Evolutionary conservation across 2,113 vertebrate species (phyloP).

Genomic region (Zapornia atra): DNA sequence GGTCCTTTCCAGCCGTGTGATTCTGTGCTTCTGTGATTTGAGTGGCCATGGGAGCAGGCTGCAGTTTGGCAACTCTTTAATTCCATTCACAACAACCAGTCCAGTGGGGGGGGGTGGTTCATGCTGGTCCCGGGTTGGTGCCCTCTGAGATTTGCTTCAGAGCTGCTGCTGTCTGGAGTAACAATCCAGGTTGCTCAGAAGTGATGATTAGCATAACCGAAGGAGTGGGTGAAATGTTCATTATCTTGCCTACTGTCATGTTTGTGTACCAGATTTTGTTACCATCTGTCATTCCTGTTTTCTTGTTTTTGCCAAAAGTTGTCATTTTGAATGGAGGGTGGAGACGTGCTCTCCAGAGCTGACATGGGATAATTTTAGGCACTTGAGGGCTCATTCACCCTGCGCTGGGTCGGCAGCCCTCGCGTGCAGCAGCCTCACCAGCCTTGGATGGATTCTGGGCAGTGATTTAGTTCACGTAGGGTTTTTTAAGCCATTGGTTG

Average conservation of each 20-base stretch:
- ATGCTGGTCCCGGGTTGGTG: background rate
- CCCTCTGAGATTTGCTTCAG: slow-evolving; percentile 14
- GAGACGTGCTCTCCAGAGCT: slow-evolving; percentile 29
- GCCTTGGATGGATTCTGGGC: background rate
- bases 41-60: background rate
- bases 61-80: background rate
- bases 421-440: background rate
- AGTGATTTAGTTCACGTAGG: background rate
- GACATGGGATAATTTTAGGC: slow-evolving; percentile 46
- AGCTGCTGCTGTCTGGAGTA: slow-evolving; percentile 16
- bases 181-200: slow-evolving; percentile 45
- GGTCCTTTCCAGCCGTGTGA: too few relatives aligned
- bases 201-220: slow-evolving; percentile 35
- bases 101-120: background rate
- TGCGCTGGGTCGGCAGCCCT: background rate
- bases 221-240: slow-evolving; percentile 52
- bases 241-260: slow-evolving; percentile 64
- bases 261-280: slow-evolving; percentile 70
- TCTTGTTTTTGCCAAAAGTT: slow-evolving; percentile 65
- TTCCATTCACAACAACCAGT: background rate
- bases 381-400: background rate
- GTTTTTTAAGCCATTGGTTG: background rate
- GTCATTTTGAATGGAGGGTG: slow-evolving; percentile 67
- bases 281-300: slow-evolving; percentile 71
- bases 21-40: too few relatives aligned